phyloP scores from a whole-genome alignment of 1,140 invertebrate genomes.

The Magallana ariakensis region DNA sequence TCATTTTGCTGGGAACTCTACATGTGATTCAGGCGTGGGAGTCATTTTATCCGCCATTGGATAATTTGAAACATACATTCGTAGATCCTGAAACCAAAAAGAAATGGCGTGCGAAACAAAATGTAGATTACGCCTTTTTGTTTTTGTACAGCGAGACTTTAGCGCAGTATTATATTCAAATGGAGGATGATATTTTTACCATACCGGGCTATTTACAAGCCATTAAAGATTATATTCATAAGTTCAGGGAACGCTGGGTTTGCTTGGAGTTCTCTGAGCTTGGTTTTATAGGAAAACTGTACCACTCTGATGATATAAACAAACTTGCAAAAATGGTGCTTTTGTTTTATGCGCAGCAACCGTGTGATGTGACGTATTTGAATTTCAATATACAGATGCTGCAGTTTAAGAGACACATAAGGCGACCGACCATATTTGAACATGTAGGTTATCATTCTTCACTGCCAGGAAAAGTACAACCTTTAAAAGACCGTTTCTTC shows the following conservation, averaged over 20 bases:
- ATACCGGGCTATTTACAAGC: constrained; percentile 66
- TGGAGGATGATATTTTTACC: constrained; percentile 76
- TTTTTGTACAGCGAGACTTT: constrained; percentile 72
- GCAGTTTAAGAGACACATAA: constrained; percentile 56
- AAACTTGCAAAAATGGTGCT: constrained; percentile 70
- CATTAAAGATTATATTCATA: constrained; percentile 69
- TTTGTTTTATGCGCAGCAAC: constrained; percentile 76
- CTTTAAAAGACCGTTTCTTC: constrained; percentile 86
- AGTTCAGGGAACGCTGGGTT: constrained; percentile 67
- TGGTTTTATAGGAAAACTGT: constrained; percentile 73
- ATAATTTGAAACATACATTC: constrained; percentile 73
- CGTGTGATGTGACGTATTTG: constrained; percentile 73
- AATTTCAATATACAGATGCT: constrained; percentile 71
- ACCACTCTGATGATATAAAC: constrained; percentile 68
- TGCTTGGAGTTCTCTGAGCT: constrained; percentile 76
- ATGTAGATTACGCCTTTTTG: constrained; percentile 73
- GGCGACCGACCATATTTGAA: constrained; percentile 74
- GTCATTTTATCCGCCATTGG: constrained; percentile 69
- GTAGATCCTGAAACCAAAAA: constrained; percentile 68
- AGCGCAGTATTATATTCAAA: constrained; percentile 73
- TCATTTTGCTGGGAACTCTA: constrained; percentile 66
- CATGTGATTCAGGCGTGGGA: constrained; percentile 71
- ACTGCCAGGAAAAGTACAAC: constrained; percentile 94
- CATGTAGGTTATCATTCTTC: constrained; percentile 75
- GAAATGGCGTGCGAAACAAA: constrained; percentile 77